Evolutionary conservation across 2,888 invertebrate genomes (phyloP), one percentile per base, ranked within the genome.

Genomic region (Elegia similella): DNA sequence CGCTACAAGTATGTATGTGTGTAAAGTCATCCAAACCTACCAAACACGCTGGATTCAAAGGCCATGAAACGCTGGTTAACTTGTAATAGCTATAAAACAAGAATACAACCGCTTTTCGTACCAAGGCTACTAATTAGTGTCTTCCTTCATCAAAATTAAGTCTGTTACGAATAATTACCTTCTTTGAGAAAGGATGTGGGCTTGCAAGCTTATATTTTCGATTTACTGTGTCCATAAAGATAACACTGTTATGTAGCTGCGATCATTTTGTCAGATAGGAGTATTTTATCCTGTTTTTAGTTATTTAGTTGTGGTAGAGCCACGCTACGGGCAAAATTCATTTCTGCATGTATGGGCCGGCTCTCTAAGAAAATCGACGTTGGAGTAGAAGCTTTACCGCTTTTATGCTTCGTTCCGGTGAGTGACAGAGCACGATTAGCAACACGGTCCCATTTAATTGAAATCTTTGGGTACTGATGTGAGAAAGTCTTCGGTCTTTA

Each of bases 101-200:
- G 1, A 17, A 2, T 52, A 52, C 50, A 5, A 13, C 47, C 30
- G 13, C 30, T 12, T 50, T 50, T 34, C 34, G 17, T 50, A 30
- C 5, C n/a, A 12, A 12, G 8, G 16, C 6, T 34, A 12, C 48
- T 56, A 56, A 56, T 56, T 56, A 50, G 42, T 17, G 12, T 34
- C 50, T 58, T 58, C 55, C 55, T 58, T 58, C 50, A 8, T 47
- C 16, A 50, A 52, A 55, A 58, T 58, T 55, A 52, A 55, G 17
- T 43, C 52, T 46, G 32, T 50, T 46, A 53, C 52, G 34, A 53
- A 44, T 48, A 54, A 57, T 52, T 57, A 53, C 44, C 5, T 13
- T 1, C 47, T 34, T 34, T 53, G 53, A 48, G 54, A 54, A 58
- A 47, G 47, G 58, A 48, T 55, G 48, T 55, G 50, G 50, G 43